phyloP scores from a whole-genome alignment of 2,888 invertebrate genomes.

The Hedya salicella region DNA sequence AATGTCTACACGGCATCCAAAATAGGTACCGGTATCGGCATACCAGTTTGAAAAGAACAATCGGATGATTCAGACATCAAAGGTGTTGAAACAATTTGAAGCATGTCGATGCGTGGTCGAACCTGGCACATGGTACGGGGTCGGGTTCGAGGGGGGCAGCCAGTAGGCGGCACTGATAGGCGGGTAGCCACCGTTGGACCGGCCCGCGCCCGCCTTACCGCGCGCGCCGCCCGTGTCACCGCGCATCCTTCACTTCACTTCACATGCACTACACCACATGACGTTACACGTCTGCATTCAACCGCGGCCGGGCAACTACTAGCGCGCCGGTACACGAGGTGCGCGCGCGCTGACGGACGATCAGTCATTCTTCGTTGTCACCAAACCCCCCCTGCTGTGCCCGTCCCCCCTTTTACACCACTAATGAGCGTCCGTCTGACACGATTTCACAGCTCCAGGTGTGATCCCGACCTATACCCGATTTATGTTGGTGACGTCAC shows the following conservation, averaged over 20 bases:
- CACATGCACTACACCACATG: slow-evolving; percentile 70
- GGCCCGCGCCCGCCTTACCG: slow-evolving; percentile 68
- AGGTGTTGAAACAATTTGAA: slow-evolving; percentile 37
- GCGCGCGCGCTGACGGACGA: slow-evolving; percentile 80
- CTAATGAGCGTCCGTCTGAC: slow-evolving; percentile 74
- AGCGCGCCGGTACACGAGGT: slow-evolving; percentile 63
- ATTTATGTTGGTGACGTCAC: slow-evolving; percentile 33
- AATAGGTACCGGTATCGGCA: slow-evolving; percentile 38
- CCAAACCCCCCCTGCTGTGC: slow-evolving; percentile 55
- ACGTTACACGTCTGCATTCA: slow-evolving; percentile 73
- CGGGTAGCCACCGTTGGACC: slow-evolving; percentile 86
- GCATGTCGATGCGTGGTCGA: slow-evolving; percentile 56
- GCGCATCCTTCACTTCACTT: slow-evolving; percentile 78
- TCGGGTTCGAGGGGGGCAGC: slow-evolving; percentile 92
- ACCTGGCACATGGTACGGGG: slow-evolving; percentile 95
- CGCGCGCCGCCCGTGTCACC: slow-evolving; percentile 80
- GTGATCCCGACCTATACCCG: slow-evolving; percentile 41
- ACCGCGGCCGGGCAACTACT: slow-evolving; percentile 78
- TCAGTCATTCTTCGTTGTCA: slow-evolving; percentile 76
- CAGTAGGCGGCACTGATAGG: slow-evolving; percentile 93
- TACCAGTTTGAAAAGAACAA: slow-evolving; percentile 40
- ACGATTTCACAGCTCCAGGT: slow-evolving; percentile 47
- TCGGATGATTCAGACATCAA: slow-evolving; percentile 43
- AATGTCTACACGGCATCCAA: slow-evolving; percentile 20
- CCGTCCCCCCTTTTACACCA: slow-evolving; percentile 50